Evolutionary conservation across 2,888 invertebrate genomes (phyloP), one percentile per base, ranked within the genome.

Genomic region (Nemapogon koenigi): DNA sequence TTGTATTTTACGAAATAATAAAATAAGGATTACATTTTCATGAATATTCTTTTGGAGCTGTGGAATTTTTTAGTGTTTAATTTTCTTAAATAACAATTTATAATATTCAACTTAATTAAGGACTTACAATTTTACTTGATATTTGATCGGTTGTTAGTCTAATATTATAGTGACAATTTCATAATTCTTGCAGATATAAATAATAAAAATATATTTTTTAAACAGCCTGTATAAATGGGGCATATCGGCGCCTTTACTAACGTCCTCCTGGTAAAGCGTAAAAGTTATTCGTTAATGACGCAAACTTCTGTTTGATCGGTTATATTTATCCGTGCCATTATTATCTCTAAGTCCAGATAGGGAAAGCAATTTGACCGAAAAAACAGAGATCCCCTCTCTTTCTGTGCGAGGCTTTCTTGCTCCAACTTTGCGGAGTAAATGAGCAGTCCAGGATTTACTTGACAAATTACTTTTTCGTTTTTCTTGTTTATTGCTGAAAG

Each of bases 401-500:
- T 41, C 45, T 16, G 17, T 15, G 17, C 16, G 16, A 4, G 8
- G 45, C 46, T 42, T 35, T 50, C 51, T 46, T 46, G 41, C 38
- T 46, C 55, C 43, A 45, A 47, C 54, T 50, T 47, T 4, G 11
- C 16, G 17, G 16, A 31, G 31, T 31, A 57, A 62, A 57, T 57
- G 51, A 52, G 56, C 53, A 51, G 58, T 55, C 55, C 49, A 43
- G 68, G 71, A 71, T 72, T 69, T 69, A 62, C 70, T 71, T 75
- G 75, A 72, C 71, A 72, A 71, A 73, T 73, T 70, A 69, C 71
- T 69, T 71, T 70, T 65, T 64, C 62, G 54, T 57, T 63, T 59
- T 60, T 61, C 67, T 65, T 69, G 63, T 65, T 69, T 65, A 55
- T 49, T 42, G 39, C 25, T 31, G 6, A 16, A 16, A 31, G 17